Percentiles rank a stretch among this genome's conserved stretches.
Evolutionary conservation across 2,797 vertebrate genomes (phyloP).

Genomic region (Protonibea diacanthus): DNA sequence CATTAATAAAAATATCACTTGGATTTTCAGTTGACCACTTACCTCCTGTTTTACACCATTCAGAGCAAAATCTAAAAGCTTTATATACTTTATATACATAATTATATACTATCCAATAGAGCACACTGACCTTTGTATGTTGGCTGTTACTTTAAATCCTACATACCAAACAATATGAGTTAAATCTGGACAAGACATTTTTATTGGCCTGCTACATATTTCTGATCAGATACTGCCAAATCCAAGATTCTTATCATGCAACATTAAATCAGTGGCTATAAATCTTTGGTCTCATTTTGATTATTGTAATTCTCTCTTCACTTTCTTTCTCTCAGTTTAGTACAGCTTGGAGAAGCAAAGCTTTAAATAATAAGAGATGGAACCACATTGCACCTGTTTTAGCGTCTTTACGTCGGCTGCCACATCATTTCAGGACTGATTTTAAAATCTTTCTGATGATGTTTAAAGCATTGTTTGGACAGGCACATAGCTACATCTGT

Average conservation of each 20-base stretch:
- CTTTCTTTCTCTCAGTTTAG: not conserved
- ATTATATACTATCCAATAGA: not conserved
- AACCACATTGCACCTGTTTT: not conserved
- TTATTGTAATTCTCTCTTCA: not conserved
- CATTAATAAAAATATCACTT: not conserved
- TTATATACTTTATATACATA: too few relatives aligned
- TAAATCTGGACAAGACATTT: not conserved
- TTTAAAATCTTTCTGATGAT: not conserved
- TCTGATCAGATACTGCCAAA: not conserved
- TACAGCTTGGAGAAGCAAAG: not conserved
- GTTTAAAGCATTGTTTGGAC: not conserved
- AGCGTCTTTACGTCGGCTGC: not conserved
- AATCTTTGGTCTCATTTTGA: not conserved
- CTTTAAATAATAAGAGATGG: not conserved
- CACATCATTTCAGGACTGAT: not conserved
- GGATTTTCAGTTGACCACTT: not conserved
- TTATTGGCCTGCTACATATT: too few relatives aligned
- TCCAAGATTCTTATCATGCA: not conserved
- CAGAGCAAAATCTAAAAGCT: not conserved
- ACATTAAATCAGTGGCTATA: not conserved
- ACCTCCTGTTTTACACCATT: not conserved
- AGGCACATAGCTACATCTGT: not conserved
- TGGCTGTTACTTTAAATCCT: not conserved
- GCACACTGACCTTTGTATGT: not conserved
- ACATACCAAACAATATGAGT: not conserved